A percentile compares a stretch with the other conserved stretches of the same genome.
These are phyloP conservation scores for Columbina picui DNA, from an alignment of 2,113 vertebrate species.

Conservation along the genomic window DNA sequence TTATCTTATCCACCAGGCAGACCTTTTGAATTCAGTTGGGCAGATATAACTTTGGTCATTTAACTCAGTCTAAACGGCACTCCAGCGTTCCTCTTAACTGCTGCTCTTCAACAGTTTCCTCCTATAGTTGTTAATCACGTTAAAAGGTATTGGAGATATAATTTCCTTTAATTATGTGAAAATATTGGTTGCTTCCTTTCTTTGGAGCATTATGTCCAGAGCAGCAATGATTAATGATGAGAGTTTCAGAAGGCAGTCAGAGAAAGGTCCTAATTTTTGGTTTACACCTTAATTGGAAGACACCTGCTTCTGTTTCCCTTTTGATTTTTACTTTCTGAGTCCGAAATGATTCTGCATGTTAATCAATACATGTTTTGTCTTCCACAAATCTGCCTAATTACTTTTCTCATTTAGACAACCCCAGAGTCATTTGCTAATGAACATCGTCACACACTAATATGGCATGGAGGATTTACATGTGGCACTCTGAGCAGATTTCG, in stretches of 20 bases:
- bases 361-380: conserved; percentile 71
- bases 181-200: conserved; percentile 63
- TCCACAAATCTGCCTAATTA: conserved; percentile 67
- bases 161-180: conserved; percentile 70
- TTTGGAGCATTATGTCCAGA: neutral
- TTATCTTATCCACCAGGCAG: neutral
- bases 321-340: conserved; percentile 50
- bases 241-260: neutral
- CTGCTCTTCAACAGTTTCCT: conserved; percentile 27
- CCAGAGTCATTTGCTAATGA: conserved; percentile 67
- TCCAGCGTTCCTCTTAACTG: conserved; percentile 48
- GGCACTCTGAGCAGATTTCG: neutral
- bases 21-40: neutral
- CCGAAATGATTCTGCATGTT: conserved; percentile 43
- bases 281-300: neutral
- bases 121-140: conserved; percentile 60
- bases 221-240: neutral
- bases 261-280: neutral
- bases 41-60: conserved; percentile 32
- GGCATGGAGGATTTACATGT: conserved; percentile 34
- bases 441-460: neutral
- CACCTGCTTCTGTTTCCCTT: neutral
- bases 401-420: conserved; percentile 68
- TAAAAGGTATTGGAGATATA: conserved; percentile 66
- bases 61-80: conserved; percentile 11